Percentiles rank a stretch among this genome's conserved stretches.
Conservation (phyloP, 2,888 invertebrate species). For the Drosophila sordidula region DNA sequence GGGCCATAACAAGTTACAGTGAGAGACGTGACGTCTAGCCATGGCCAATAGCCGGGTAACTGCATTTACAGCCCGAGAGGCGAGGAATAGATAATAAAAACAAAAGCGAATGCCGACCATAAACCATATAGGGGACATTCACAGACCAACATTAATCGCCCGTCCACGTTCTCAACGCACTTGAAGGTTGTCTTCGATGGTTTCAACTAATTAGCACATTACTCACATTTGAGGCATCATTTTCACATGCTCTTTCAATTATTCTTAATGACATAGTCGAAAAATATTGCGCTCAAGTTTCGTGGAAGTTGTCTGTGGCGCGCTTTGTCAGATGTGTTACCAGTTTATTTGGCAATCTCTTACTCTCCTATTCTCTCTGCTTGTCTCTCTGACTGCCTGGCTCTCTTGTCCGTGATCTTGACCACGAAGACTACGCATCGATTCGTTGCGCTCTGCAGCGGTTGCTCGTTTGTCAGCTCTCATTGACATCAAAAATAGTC, state of each 20-base stretch:
- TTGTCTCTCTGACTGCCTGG: not conserved
- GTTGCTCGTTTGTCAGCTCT: slow-evolving; percentile 39
- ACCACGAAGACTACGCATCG: slow-evolving; percentile 50
- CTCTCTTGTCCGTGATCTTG: slow-evolving; percentile 71
- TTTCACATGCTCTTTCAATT: slow-evolving; percentile 14
- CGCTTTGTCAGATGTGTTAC: slow-evolving; percentile 28
- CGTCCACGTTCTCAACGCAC: slow-evolving; percentile 51
- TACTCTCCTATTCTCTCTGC: not conserved
- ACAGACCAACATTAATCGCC: slow-evolving; percentile 52
- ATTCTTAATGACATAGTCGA: slow-evolving; percentile 30
- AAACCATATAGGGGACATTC: slow-evolving; percentile 31
- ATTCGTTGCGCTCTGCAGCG: slow-evolving; percentile 19
- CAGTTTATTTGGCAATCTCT: slow-evolving; percentile 31
- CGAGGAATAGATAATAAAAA: slow-evolving; percentile 17
- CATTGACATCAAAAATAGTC: slow-evolving; percentile 72
- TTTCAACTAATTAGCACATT: slow-evolving; percentile 47
- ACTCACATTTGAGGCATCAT: slow-evolving; percentile 14
- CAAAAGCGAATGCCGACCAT: slow-evolving; percentile 25
- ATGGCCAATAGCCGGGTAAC: slow-evolving; percentile 51
- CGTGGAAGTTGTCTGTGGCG: not conserved
- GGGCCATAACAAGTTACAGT: slow-evolving; percentile 52
- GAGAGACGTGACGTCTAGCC: slow-evolving; percentile 52
- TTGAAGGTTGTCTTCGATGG: slow-evolving; percentile 38
- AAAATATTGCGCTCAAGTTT: slow-evolving; percentile 1
- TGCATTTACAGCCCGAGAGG: slow-evolving; percentile 18